Percentiles rank a stretch among this genome's conserved stretches.
phyloP scores from a whole-genome alignment of 2,113 vertebrate species.

The Pollachius pollachius region DNA sequence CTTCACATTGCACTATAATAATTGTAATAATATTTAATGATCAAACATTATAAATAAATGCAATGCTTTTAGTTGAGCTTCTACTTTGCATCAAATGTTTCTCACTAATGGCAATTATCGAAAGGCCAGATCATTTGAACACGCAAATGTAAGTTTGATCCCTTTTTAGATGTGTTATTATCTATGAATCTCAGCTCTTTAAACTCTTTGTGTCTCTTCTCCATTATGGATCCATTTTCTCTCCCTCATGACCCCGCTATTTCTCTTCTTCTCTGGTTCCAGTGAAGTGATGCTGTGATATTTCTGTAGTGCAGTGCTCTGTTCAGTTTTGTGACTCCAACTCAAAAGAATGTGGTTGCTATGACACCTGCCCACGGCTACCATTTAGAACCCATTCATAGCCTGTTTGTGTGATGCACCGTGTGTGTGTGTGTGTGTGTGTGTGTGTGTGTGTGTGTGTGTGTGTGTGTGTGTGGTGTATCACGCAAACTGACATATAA shows the following conservation, averaged over 20 bases:
- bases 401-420: background rate
- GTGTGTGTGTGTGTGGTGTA: background rate
- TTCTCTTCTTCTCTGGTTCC: slow-evolving; percentile 46
- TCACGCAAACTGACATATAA: too few species aligned
- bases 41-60: too few species aligned
- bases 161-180: too few species aligned
- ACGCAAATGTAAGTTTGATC: background rate
- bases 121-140: background rate
- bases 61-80: too few species aligned
- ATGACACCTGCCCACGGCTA: slow-evolving; percentile 9
- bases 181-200: too few species aligned
- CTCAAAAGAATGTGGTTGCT: slow-evolving; percentile 30
- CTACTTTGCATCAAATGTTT: too few species aligned
- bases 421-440: background rate
- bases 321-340: slow-evolving; percentile 31
- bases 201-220: slow-evolving; percentile 37
- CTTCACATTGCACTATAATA: too few species aligned
- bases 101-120: too few species aligned
- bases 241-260: slow-evolving; percentile 51
- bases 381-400: background rate
- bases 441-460: too few species aligned
- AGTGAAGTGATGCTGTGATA: slow-evolving; percentile 46
- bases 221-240: slow-evolving; percentile 58
- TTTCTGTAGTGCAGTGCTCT: slow-evolving; percentile 33
- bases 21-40: too few species aligned